These are phyloP conservation scores for Zeuzera pyrina DNA, from an alignment of 2,888 invertebrate genomes.

Conservation along the genomic window DNA sequence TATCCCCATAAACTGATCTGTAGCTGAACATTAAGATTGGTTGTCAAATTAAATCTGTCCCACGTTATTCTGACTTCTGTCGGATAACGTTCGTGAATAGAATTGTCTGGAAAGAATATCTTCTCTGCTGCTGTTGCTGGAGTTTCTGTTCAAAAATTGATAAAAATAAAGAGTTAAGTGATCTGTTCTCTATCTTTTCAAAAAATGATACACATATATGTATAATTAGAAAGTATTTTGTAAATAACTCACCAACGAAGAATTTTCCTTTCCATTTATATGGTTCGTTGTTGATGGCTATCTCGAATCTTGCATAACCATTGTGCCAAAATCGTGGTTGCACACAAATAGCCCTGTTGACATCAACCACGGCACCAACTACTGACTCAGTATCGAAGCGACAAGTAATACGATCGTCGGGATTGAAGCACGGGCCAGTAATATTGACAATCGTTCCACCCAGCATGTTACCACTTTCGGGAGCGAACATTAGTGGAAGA, in stretches of 20 bases:
- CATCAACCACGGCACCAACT: conserved; percentile 81
- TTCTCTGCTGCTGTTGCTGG: conserved; percentile 89
- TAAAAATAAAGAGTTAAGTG: not conserved
- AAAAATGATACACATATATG: not conserved
- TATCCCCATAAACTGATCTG: conserved; percentile 93
- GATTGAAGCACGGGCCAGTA: conserved; percentile 94
- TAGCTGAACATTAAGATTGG: conserved; percentile 82
- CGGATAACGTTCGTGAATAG: conserved; percentile 82
- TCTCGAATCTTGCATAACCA: conserved; percentile 89
- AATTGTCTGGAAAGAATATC: conserved; percentile 84
- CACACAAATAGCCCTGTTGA: conserved; percentile 90
- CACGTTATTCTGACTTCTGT: conserved; percentile 85
- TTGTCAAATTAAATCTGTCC: conserved; percentile 89
- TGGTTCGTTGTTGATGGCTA: conserved; percentile 86
- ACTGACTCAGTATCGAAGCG: conserved; percentile 89
- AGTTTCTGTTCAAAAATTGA: conserved; percentile 78
- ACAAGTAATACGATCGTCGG: conserved; percentile 83
- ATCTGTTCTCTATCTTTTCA: conserved; percentile 1
- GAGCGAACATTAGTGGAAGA: conserved; percentile 89
- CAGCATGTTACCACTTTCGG: conserved; percentile 97
- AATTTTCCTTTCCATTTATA: conserved; percentile 93
- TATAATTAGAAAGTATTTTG: too few species aligned
- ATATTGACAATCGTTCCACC: conserved; percentile 97
- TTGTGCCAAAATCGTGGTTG: conserved; percentile 90
- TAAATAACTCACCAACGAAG: conserved; percentile 83